A percentile compares a stretch with the other conserved stretches of the same genome.
phyloP scores from a whole-genome alignment of 2,888 invertebrate species.

The Xylota segnis region DNA sequence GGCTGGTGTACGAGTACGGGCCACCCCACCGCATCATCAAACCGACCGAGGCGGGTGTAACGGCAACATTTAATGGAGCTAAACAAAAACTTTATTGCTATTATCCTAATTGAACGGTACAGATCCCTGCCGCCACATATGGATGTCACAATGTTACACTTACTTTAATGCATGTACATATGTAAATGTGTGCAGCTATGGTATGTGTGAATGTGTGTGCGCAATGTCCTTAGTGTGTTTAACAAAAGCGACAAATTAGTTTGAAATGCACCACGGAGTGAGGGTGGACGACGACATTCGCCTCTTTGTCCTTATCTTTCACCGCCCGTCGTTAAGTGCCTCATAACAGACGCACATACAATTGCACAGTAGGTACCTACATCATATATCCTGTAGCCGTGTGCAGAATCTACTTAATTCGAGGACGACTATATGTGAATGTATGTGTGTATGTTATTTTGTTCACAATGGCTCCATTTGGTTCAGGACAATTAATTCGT shows the following conservation, averaged over 20 bases:
- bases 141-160: conserved; percentile 56
- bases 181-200: not conserved
- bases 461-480: conserved; percentile 59
- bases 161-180: conserved; percentile 42
- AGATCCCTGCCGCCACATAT: conserved; percentile 57
- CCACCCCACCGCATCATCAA: conserved; percentile 58
- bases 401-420: conserved; percentile 21
- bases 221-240: conserved; percentile 58
- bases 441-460: conserved; percentile 31
- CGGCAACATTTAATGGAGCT: conserved; percentile 74
- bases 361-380: conserved; percentile 15
- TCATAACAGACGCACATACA: conserved; percentile 45
- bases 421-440: conserved; percentile 23
- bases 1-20: conserved; percentile 13
- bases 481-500: conserved; percentile 74
- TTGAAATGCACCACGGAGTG: conserved; percentile 64
- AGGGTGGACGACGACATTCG: conserved; percentile 16
- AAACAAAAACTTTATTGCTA: conserved; percentile 76
- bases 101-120: conserved; percentile 76
- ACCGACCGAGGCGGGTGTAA: conserved; percentile 69
- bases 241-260: conserved; percentile 75
- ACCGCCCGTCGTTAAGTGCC: conserved; percentile 36
- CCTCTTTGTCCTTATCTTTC: conserved; percentile 37
- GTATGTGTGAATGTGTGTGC: not conserved
- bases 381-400: conserved; percentile 37